Conservation (phyloP, 1,140 invertebrate genomes). For the Formica selysi region DNA sequence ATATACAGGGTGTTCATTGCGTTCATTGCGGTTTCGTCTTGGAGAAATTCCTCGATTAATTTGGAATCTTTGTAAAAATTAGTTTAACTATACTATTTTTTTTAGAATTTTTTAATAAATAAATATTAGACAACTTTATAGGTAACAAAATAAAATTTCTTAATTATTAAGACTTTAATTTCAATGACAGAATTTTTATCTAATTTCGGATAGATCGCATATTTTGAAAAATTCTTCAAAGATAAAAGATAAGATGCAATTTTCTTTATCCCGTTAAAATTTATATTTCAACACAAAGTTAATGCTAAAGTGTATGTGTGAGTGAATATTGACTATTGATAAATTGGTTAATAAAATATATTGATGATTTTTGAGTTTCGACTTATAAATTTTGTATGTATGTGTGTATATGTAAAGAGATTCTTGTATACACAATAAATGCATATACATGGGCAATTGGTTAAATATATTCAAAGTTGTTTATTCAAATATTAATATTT, state of each 20-base stretch:
- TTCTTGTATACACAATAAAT: too few species aligned
- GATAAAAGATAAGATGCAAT: neutral
- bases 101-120: conserved; percentile 6
- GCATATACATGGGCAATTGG: too few species aligned
- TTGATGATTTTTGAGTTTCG: too few species aligned
- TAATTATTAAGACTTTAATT: neutral
- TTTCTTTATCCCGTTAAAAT: neutral
- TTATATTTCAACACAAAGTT: too few species aligned
- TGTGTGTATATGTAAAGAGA: too few species aligned
- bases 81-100: neutral
- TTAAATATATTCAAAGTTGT: too few species aligned
- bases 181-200: neutral
- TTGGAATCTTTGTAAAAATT: conserved; percentile 21
- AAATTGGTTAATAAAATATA: too few species aligned
- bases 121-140: conserved; percentile 9
- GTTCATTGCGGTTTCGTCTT: conserved; percentile 6
- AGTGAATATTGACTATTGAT: too few species aligned
- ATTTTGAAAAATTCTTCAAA: neutral
- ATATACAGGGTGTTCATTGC: conserved; percentile 64
- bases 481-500: too few species aligned
- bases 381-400: too few species aligned
- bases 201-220: neutral
- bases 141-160: conserved; percentile 1
- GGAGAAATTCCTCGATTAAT: neutral
- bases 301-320: too few species aligned